Base-by-base conservation (phyloP, 2,113 vertebrate genomes). In the Oryzias curvinotus region DNA sequence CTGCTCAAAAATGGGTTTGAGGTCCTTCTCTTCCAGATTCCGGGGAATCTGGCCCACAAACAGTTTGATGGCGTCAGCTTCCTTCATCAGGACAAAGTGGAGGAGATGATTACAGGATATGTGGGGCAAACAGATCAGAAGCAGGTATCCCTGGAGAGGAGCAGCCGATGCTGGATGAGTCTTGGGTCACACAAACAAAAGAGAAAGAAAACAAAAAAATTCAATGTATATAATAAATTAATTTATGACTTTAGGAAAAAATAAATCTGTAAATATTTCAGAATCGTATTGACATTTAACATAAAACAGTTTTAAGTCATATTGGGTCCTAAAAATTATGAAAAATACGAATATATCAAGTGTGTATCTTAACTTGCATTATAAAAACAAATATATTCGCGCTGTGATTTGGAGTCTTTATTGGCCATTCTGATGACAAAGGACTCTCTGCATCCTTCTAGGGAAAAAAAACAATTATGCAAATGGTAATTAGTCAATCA, bases 11-110 rank as follows among this genome's bases (percentile, higher is more conserved):
- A 97, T 94, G 19, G 95, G 95, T 30, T 95, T 95, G 62, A 97
- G 94, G 81, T 96, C 95, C 85, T 95, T 95, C 85, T 96, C 95
- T 78, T 97, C 95, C 88, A 97, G 92, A 88, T 96, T 95, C 82
- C 95, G 91, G 64, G 95, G 95, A 87, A 97, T 97, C 89, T 97
- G 95, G 81, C 95, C 95, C 84, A 97, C 93, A 82, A 97, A 97
- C 76, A 96, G 93, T 91, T 97, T 97, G 89, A 97, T 97, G 77
- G 96, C 95, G 86, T 97, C 96, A n/a, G 95, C 93, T 81, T 98
- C 95, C 95, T 96, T 96, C 96, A 97, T 96, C 80, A 78, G 88
- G 90, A 92, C 89, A 91, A 89, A 81, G 84, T 71, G 65, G 89
- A 86, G 85, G 88, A 84, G 80, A 75, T 18, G 52, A 71, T 63